Evolutionary conservation across 1,140 invertebrate species (phyloP), one percentile per base, ranked within the genome.

Genomic region (Bombus waltoni): DNA sequence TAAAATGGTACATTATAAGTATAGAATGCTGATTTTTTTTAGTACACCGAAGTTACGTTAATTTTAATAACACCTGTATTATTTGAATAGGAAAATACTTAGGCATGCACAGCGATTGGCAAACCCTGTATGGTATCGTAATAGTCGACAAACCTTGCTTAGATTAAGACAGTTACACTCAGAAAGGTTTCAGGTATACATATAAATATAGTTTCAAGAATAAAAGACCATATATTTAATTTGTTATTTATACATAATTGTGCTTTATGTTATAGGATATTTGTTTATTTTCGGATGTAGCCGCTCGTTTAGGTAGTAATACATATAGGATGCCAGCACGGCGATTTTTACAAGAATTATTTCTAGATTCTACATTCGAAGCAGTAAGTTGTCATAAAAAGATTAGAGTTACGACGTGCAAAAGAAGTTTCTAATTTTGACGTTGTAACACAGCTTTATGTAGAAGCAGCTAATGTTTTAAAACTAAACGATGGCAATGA

Each of bases 251-350:
- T 66, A 77, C 25, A 71, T 77, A 44, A 66, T 25, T 13, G 6
- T 82, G 8, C 9, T 80, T 79, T 85, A 95, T 97, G 82, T 98
- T 98, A 93, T 96, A 98, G 94, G 98, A 99, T 92, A 95, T 98
- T 83, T 99, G 99, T 94, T 96, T 99, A 10, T 99, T 99, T 95
- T 99, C 98, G 3, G 99, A 99, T 94, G 97, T 99, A 11, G 97
- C 98, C 93, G 96, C 96, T 83, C 95, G 98, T 74, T 94, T 99
- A 59, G 97, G 97, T 1, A 96, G 96, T 57, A 97, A 97, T 93
- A 97, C 97, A 40, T 99, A 98, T 93, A 96, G 98, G 87, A 96
- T 99, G 86, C 96, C 96, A 79, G 97, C 98, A 5, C 96, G 99
- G 38, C 96, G 98, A 87, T 98, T 99, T 94, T 95, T 99, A 32